Evolutionary conservation across 2,888 invertebrate genomes (phyloP).

Genomic region (Pelosia muscerda): DNA sequence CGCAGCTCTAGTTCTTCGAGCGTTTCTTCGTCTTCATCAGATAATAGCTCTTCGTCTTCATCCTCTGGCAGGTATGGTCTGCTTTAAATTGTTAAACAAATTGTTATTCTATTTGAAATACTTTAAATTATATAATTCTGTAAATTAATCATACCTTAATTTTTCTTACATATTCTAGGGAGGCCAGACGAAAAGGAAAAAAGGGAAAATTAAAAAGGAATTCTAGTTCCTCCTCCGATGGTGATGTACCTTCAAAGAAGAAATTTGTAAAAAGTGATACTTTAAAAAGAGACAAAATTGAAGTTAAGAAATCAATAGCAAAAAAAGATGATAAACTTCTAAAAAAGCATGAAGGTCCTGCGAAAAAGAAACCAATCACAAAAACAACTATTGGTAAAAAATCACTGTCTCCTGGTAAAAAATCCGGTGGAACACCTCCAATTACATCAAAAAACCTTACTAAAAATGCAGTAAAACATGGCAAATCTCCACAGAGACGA

Average conservation of each 20-base stretch:
- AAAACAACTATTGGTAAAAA: constrained; percentile 79
- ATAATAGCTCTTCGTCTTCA: constrained; percentile 89
- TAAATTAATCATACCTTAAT: neutral
- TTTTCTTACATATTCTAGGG: constrained; percentile 60
- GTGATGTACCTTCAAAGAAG: constrained; percentile 85
- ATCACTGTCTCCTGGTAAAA: constrained; percentile 82
- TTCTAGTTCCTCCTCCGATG: constrained; percentile 89
- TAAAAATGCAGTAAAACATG: constrained; percentile 75
- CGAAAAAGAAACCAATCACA: constrained; percentile 71
- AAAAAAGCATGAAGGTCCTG: constrained; percentile 72
- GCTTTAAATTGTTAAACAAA: too few relatives aligned
- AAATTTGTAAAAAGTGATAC: constrained; percentile 81
- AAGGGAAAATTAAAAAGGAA: constrained; percentile 86
- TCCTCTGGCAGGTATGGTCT: constrained; percentile 82
- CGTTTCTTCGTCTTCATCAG: constrained; percentile 89
- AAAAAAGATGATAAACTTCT: constrained; percentile 80
- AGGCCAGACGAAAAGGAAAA: constrained; percentile 82
- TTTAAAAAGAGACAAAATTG: constrained; percentile 77
- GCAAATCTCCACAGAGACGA: constrained; percentile 80
- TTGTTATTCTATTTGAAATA: neutral
- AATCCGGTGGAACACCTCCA: constrained; percentile 84
- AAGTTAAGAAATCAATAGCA: constrained; percentile 74
- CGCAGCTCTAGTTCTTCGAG: constrained; percentile 89
- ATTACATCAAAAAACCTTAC: constrained; percentile 77
- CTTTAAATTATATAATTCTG: constrained; percentile 12